Base-by-base conservation (phyloP, 2,888 invertebrate species). In the Lomographa bimaculata region DNA sequence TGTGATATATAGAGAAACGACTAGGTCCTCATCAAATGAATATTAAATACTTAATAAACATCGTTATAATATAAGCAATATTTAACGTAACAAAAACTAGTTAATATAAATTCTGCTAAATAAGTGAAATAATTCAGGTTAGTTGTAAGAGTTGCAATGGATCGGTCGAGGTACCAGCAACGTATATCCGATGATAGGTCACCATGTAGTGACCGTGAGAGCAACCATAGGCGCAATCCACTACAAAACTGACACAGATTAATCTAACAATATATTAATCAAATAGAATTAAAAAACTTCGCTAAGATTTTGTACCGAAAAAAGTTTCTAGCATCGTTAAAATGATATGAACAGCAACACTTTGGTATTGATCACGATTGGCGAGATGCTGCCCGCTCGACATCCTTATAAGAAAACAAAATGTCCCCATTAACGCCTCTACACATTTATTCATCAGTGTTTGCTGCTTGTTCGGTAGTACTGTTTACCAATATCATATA, bases 1-100 rank as follows among this genome's bases (percentile, higher is more conserved):
- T 87, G 89, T 89, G 89, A 89, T 89, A 89, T 87, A 84, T 78
- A 84, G 86, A 86, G 89, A 89, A 84, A 79, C 89, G 90, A 89
- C 89, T 90, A 89, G 89, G 85, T 83, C 79, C 89, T 89, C 89
- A 86, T 87, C 86, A 82, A 89, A 87, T 86, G 84, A 89, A 85
- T 83, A 83, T 84, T 84, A 85, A 81, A 84, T 84, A 87, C 83
- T 85, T 82, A 86, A 84, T 86, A 87, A 87, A 87, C 84, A 87
- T 84, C 76, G 84, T 85, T 86, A 84, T 83, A 80, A 87, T 89
- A 85, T 85, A 87, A 87, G 87, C 84, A 89, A 87, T 89, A 84
- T 80, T 86, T 87, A 89, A 89, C 89, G 77, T 87, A 87, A 89
- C 87, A 87, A 81, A 87, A 86, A 83, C 82, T 86, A 85, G 80